Conservation (phyloP, 1,140 invertebrate genomes). For the Eciton burchellii region DNA sequence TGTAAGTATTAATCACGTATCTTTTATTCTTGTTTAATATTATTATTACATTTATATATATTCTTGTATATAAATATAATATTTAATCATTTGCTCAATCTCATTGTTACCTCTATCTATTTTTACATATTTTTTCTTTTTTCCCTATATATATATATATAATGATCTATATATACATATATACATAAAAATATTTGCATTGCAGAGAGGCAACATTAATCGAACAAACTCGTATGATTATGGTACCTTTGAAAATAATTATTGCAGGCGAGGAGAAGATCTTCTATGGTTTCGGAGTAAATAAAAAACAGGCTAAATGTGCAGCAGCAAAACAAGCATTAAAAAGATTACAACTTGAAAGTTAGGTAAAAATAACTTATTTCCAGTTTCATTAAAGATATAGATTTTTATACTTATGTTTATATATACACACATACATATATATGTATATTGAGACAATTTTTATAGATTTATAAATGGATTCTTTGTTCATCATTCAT, state of each 20-base stretch:
- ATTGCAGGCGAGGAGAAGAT: constrained; percentile 85
- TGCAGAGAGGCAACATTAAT: constrained; percentile 78
- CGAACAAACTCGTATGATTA: constrained; percentile 82
- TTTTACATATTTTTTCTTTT: neutral
- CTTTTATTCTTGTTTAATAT: constrained; percentile 26
- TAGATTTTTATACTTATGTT: too few species aligned
- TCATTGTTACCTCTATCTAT: neutral
- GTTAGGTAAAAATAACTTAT: neutral
- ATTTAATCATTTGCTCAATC: too few species aligned
- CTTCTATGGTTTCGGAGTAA: constrained; percentile 90
- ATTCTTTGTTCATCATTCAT: too few species aligned
- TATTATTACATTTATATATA: constrained; percentile 1
- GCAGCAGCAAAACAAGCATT: constrained; percentile 92
- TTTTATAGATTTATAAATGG: too few species aligned
- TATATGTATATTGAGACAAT: neutral
- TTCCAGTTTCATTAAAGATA: neutral
- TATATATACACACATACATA: neutral
- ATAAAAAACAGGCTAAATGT: constrained; percentile 89
- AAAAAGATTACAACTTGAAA: constrained; percentile 78
- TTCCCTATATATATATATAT: neutral
- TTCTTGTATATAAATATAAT: constrained; percentile 60
- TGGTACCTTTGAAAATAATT: constrained; percentile 88
- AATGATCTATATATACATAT: neutral
- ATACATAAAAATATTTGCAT: constrained; percentile 51
- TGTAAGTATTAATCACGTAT: constrained; percentile 82